Evolutionary conservation across 2,888 invertebrate species (phyloP).

Genomic region (Odiellus spinosus): DNA sequence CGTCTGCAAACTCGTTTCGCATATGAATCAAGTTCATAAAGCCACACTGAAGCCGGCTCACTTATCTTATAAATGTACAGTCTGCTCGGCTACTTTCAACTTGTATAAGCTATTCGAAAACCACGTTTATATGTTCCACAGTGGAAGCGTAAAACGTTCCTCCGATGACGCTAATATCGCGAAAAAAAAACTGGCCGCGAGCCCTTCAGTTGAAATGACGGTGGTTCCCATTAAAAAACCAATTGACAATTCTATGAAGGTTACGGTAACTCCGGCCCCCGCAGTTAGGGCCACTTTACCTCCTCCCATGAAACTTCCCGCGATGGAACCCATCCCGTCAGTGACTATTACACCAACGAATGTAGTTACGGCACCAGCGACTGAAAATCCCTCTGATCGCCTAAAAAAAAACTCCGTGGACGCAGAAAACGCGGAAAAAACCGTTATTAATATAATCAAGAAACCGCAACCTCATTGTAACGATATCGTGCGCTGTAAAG

Average conservation of each 20-base stretch:
- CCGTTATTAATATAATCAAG: no score
- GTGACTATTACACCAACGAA: no score
- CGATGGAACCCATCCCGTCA: background rate
- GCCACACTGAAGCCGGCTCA: slow-evolving; percentile 83
- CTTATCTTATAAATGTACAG: slow-evolving; percentile 84
- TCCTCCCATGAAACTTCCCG: background rate
- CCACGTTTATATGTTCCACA: slow-evolving; percentile 83
- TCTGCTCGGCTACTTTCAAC: slow-evolving; percentile 83
- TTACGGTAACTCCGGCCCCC: background rate
- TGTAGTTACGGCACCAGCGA: background rate
- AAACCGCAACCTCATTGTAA: background rate
- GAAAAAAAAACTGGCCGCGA: background rate
- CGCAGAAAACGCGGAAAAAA: slow-evolving; percentile 3
- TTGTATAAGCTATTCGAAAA: slow-evolving; percentile 91
- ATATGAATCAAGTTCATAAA: slow-evolving; percentile 79
- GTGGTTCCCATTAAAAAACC: slow-evolving; percentile 1
- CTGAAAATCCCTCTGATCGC: background rate
- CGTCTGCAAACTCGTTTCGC: slow-evolving; percentile 81
- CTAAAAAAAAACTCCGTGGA: background rate
- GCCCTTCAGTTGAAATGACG: background rate
- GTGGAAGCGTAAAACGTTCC: slow-evolving; percentile 40
- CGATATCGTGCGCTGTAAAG: slow-evolving; percentile 8
- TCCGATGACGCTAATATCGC: slow-evolving; percentile 6
- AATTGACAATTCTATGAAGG: background rate
- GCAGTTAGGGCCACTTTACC: background rate